Evolutionary conservation across 92 coral and sea anemone genomes (phyloP).

Genomic region (Palythoa heliodiscus): DNA sequence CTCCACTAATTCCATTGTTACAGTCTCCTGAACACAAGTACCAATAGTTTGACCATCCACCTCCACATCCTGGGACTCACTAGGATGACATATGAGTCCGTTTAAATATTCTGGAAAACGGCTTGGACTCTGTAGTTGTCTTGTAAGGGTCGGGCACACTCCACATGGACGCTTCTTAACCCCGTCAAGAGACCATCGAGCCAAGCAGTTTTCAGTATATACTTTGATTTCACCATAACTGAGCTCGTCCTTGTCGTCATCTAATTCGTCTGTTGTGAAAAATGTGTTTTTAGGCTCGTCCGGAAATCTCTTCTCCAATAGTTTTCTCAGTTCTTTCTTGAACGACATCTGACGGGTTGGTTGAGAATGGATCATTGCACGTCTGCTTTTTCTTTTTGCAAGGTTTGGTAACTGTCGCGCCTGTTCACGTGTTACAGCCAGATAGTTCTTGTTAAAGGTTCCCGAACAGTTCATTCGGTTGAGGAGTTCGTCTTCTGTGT

Average conservation of each 20-base stretch:
- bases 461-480: conserved; percentile 38
- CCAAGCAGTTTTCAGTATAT: neutral
- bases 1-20: conserved; percentile 12
- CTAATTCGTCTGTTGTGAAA: neutral
- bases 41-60: neutral
- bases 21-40: conserved; percentile 23
- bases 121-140: conserved; percentile 23
- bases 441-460: conserved; percentile 25
- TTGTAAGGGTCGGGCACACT: conserved; percentile 27
- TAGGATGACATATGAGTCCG: conserved; percentile 28
- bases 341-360: neutral
- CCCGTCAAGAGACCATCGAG: conserved; percentile 9
- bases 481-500: conserved; percentile 23
- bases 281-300: neutral
- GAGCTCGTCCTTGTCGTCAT: neutral
- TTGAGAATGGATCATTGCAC: neutral
- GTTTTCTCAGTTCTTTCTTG: neutral
- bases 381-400: neutral
- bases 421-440: conserved; percentile 25
- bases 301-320: neutral
- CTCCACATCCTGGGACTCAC: neutral
- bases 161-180: conserved; percentile 11
- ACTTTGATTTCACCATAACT: conserved; percentile 24
- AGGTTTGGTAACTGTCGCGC: conserved; percentile 3
- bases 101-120: conserved; percentile 37